Conservation (phyloP, 2,113 vertebrate genomes). For the Corythaixoides concolor region DNA sequence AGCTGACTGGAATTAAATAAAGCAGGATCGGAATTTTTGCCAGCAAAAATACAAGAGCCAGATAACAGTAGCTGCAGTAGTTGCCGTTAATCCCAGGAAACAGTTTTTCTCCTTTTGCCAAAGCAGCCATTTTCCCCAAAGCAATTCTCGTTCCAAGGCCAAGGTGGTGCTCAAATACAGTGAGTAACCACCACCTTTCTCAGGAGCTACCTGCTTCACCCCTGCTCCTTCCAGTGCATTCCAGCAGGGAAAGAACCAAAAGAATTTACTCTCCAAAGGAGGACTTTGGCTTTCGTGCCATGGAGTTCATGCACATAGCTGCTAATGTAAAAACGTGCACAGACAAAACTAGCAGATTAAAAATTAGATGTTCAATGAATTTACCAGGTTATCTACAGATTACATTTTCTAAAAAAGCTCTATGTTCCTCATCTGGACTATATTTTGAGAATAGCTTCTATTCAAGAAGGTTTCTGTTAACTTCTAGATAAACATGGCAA, state of each 20-base stretch:
- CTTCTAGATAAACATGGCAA: neutral
- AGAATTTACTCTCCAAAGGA: neutral
- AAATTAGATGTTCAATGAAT: neutral
- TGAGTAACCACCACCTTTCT: neutral
- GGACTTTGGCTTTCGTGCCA: neutral
- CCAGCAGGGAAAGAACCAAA: neutral
- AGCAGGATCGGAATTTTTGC: neutral
- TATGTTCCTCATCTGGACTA: fast-evolving
- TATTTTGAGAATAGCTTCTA: neutral
- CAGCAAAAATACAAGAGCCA: constrained; percentile 25
- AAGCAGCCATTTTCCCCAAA: neutral
- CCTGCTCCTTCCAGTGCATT: neutral
- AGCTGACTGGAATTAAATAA: constrained; percentile 10
- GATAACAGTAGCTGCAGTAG: neutral
- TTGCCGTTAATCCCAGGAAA: constrained; percentile 3
- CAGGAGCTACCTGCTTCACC: neutral
- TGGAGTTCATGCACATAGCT: neutral
- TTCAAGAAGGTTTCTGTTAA: neutral
- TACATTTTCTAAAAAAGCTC: neutral
- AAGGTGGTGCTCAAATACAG: constrained; percentile 55
- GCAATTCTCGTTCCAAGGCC: constrained; percentile 31
- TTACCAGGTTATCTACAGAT: neutral
- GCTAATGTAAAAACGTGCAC: fast-evolving
- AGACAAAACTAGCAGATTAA: neutral
- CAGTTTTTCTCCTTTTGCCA: neutral